phyloP scores from a whole-genome alignment of 2,888 invertebrate genomes.

The Prenolepis imparis region DNA sequence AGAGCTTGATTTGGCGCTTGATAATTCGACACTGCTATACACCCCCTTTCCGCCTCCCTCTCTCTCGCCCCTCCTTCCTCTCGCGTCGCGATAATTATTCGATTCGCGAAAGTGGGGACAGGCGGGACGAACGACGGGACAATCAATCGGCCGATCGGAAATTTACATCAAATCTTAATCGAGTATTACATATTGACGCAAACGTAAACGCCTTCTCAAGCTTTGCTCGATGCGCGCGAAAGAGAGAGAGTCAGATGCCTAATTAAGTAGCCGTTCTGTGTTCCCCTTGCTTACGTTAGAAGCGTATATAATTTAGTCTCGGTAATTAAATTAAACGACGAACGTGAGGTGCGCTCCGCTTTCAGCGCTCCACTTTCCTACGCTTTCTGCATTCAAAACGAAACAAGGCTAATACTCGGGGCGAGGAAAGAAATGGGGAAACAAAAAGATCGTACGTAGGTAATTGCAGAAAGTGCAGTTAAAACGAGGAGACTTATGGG shows the following conservation, averaged over 20 bases:
- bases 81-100: slow-evolving; percentile 19
- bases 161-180: slow-evolving; percentile 37
- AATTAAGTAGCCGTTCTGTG: slow-evolving; percentile 13
- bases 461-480: slow-evolving; percentile 51
- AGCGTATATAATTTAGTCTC: slow-evolving; percentile 21
- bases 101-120: slow-evolving; percentile 39
- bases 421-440: neutral
- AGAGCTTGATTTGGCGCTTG: slow-evolving; percentile 60
- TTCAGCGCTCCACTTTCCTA: slow-evolving; percentile 18
- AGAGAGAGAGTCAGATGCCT: neutral
- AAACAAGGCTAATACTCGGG: slow-evolving; percentile 12
- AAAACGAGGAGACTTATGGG: slow-evolving; percentile 37
- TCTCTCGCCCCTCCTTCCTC: neutral
- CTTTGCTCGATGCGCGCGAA: neutral
- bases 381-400: slow-evolving; percentile 45
- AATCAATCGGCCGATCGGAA: slow-evolving; percentile 31
- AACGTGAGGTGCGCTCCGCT: slow-evolving; percentile 14
- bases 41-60: no score
- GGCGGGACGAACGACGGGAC: slow-evolving; percentile 23
- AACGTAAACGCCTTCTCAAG: neutral
- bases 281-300: slow-evolving; percentile 4
- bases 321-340: slow-evolving; percentile 46
- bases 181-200: neutral
- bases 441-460: slow-evolving; percentile 31
- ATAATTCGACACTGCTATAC: slow-evolving; percentile 58